Evolutionary conservation across 2,113 vertebrate species (phyloP).

Genomic region (Ochotona princeps): DNA sequence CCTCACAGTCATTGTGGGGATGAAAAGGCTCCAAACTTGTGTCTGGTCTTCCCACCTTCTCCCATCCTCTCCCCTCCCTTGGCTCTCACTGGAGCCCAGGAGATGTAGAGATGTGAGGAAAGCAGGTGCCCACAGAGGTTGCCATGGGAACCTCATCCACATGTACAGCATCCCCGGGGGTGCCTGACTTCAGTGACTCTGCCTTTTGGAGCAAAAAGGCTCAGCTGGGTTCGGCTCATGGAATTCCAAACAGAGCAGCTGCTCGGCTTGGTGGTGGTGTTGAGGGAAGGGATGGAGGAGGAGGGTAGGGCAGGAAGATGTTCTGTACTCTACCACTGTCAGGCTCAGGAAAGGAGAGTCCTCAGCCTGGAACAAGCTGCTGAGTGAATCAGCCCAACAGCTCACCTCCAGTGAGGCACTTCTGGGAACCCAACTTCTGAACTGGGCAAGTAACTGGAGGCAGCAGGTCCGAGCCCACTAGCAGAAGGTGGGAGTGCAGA

Average conservation of each 20-base stretch:
- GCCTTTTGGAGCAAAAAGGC: conserved; percentile 65
- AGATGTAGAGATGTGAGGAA: neutral
- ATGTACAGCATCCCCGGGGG: conserved; percentile 13
- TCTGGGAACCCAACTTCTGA: neutral
- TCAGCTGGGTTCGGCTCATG: conserved; percentile 24
- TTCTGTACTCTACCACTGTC: too few species aligned
- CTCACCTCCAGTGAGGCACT: neutral
- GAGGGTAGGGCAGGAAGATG: neutral
- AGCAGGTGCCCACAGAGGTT: conserved; percentile 28
- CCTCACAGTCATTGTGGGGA: neutral
- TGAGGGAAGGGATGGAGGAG: neutral
- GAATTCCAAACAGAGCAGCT: conserved; percentile 41
- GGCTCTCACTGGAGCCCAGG: neutral
- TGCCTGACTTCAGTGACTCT: neutral
- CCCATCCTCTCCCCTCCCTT: neutral
- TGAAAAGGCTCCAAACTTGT: neutral
- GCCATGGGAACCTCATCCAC: conserved; percentile 60
- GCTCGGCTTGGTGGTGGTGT: neutral
- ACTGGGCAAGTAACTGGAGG: neutral
- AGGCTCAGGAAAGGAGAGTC: neutral
- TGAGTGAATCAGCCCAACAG: neutral
- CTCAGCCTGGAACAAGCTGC: conserved; percentile 4
- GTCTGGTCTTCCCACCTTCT: neutral
- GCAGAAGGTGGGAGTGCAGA: neutral
- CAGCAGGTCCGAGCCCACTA: neutral